Percentiles rank a stretch among this genome's conserved stretches.
Conservation (phyloP, 2,888 invertebrate species). For the Mactromeris polynyma region DNA sequence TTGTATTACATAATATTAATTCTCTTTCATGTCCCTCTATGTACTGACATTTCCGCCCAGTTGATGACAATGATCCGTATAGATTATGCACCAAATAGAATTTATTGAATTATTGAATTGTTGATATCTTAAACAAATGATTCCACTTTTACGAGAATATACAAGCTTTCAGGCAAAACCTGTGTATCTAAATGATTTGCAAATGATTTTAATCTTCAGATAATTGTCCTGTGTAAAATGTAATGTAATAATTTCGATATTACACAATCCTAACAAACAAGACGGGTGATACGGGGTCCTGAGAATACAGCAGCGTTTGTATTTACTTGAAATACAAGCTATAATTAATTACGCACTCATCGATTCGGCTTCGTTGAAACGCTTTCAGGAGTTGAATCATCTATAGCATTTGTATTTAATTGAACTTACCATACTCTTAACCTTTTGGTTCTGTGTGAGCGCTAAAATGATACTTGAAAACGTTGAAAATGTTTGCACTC, state of each 20-base stretch:
- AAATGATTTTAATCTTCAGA: background rate
- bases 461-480: conserved; percentile 22
- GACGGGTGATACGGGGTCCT: background rate
- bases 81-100: no score
- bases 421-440: background rate
- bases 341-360: conserved; percentile 18
- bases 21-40: no score
- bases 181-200: no score
- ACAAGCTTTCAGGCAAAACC: no score
- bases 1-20: no score
- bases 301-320: background rate
- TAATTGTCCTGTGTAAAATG: background rate
- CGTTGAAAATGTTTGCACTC: conserved; percentile 38
- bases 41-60: no score
- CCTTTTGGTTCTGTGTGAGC: background rate
- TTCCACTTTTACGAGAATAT: no score
- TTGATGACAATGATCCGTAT: no score
- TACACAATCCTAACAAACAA: background rate
- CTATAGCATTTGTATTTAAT: background rate
- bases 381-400: background rate
- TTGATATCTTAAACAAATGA: no score
- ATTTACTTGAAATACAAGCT: background rate
- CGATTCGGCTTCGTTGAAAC: background rate
- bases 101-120: no score
- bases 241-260: background rate